phyloP scores from a whole-genome alignment of 2,113 vertebrate genomes.

The Alethe castanea region DNA sequence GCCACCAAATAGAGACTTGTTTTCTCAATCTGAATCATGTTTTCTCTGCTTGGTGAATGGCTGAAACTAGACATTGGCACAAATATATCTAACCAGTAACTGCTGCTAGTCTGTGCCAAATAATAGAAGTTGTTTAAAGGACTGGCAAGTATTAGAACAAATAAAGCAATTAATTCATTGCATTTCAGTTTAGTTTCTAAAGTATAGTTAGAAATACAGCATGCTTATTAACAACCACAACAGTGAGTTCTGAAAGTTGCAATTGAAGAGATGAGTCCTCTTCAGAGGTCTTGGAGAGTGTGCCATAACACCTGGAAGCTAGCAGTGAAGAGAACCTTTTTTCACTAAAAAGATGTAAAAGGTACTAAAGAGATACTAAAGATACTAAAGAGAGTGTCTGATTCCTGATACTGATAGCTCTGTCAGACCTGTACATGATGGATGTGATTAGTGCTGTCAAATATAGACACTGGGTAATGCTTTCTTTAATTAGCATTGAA shows the following conservation, averaged over 20 bases:
- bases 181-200: background rate
- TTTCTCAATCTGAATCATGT: background rate
- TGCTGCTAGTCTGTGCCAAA: background rate
- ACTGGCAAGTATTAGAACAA: background rate
- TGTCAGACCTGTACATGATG: slow-evolving; percentile 24
- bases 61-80: background rate
- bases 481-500: slow-evolving; percentile 28
- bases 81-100: background rate
- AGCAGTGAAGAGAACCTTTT: background rate
- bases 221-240: background rate
- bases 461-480: slow-evolving; percentile 34
- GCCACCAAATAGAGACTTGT: background rate
- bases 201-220: background rate
- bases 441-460: slow-evolving; percentile 43
- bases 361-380: background rate
- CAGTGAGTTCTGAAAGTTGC: background rate
- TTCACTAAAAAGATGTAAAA: background rate
- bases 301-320: background rate
- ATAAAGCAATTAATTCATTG: background rate
- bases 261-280: background rate
- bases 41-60: background rate
- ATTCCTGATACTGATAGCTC: background rate
- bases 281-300: background rate
- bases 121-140: background rate
- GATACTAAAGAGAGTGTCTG: background rate